A percentile compares a stretch with the other conserved stretches of the same genome.
Conservation (phyloP, 2,797 vertebrate genomes). For the Neoniphon sammara region DNA sequence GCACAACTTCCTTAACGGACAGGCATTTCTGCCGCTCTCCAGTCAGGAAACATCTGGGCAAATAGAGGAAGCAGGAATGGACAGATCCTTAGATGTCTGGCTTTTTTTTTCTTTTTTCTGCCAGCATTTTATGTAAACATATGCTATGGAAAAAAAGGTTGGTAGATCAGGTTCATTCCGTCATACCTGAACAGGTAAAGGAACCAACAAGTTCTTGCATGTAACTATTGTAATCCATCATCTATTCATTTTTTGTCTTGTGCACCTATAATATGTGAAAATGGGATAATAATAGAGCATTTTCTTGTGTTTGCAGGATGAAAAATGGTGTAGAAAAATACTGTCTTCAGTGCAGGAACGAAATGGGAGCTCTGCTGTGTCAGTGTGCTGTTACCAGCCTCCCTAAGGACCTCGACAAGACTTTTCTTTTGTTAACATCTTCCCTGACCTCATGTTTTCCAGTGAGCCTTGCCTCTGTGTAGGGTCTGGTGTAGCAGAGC, state of each 20-base stretch:
- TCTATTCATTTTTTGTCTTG: not conserved
- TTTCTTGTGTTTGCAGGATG: slow-evolving; percentile 33
- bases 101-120: slow-evolving; percentile 52
- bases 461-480: slow-evolving; percentile 68
- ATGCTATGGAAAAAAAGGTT: slow-evolving; percentile 48
- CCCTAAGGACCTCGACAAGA: slow-evolving; percentile 53
- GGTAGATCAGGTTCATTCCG: slow-evolving; percentile 32
- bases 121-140: slow-evolving; percentile 58
- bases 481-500: slow-evolving; percentile 57
- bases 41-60: slow-evolving; percentile 83
- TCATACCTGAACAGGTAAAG: slow-evolving; percentile 48
- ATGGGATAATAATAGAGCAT: slow-evolving; percentile 1
- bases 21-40: slow-evolving; percentile 57
- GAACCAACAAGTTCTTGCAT: not conserved
- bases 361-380: slow-evolving; percentile 55
- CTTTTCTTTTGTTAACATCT: slow-evolving; percentile 80
- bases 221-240: not conserved
- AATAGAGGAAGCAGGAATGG: slow-evolving; percentile 64
- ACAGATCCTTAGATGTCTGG: slow-evolving; percentile 47
- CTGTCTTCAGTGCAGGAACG: slow-evolving; percentile 34
- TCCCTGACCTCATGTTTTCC: slow-evolving; percentile 86
- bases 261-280: slow-evolving; percentile 27
- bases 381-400: slow-evolving; percentile 65
- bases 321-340: slow-evolving; percentile 18
- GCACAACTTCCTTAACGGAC: slow-evolving; percentile 61